Evolutionary conservation across 2,113 vertebrate species (phyloP).

Genomic region (Cyanoderma ruficeps): DNA sequence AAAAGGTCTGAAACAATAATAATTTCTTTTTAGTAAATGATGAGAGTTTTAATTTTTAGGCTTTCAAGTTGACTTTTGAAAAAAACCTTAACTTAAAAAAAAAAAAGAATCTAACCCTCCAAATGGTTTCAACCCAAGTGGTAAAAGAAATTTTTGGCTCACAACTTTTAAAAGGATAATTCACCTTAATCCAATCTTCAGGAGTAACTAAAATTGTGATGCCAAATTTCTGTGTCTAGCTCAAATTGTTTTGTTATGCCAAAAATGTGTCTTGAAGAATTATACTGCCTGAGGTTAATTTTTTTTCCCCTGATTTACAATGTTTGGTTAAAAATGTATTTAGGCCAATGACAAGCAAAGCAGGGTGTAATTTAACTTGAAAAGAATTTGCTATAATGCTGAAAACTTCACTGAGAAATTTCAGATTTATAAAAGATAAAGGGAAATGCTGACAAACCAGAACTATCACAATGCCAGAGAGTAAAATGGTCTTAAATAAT

Average conservation of each 20-base stretch:
- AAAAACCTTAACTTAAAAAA: neutral
- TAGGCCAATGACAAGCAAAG: conserved; percentile 25
- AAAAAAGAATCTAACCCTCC: too few relatives aligned
- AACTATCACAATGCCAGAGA: neutral
- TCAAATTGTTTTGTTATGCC: neutral
- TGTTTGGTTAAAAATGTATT: conserved; percentile 36
- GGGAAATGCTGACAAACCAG: neutral
- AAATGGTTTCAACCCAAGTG: neutral
- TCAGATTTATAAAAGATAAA: neutral
- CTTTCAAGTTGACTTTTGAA: neutral
- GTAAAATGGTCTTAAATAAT: conserved; percentile 15
- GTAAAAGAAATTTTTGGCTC: neutral
- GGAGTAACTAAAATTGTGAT: neutral
- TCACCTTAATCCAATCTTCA: neutral
- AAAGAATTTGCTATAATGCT: neutral
- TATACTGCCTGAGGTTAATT: neutral
- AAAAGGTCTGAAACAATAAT: neutral
- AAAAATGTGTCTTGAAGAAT: neutral
- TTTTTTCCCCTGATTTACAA: conserved; percentile 32
- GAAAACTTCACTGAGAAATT: neutral
- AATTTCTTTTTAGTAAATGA: neutral
- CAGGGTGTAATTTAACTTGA: conserved; percentile 27
- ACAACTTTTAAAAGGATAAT: neutral
- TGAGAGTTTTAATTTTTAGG: neutral
- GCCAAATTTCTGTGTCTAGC: neutral